Evolutionary conservation across 2,888 invertebrate species (phyloP).

Genomic region (Mythimna albipuncta): DNA sequence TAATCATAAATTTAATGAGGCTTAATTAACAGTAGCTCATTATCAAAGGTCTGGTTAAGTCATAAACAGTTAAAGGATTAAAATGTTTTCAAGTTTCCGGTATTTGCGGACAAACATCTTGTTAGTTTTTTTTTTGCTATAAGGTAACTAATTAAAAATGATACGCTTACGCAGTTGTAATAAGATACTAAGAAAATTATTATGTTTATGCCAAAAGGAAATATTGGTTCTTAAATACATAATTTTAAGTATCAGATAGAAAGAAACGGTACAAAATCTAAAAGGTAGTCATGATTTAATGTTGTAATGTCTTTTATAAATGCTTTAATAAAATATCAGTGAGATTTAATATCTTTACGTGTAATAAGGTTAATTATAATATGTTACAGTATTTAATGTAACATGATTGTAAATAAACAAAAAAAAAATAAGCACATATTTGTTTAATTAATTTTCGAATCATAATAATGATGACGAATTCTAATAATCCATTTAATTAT

Average conservation of each 20-base stretch:
- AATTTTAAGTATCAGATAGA: too few relatives aligned
- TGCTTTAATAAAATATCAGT: neutral
- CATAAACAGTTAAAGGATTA: slow-evolving; percentile 6
- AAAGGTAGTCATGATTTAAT: neutral
- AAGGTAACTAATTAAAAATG: neutral
- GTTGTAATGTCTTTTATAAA: neutral
- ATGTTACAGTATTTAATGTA: neutral
- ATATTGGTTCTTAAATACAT: neutral
- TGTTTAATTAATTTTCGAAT: neutral
- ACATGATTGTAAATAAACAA: neutral
- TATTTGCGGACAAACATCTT: slow-evolving; percentile 1
- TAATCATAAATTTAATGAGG: neutral
- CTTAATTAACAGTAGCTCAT: slow-evolving; percentile 10
- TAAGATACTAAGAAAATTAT: neutral
- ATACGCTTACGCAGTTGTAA: neutral
- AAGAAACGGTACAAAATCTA: neutral
- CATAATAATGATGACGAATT: neutral
- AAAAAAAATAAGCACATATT: neutral
- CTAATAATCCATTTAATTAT: too few relatives aligned
- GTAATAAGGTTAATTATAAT: too few relatives aligned
- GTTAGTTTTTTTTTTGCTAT: neutral
- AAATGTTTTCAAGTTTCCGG: slow-evolving; percentile 5
- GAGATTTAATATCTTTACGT: neutral
- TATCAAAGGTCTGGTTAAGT: neutral
- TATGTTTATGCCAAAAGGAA: neutral